Evolutionary conservation across 2,888 invertebrate genomes (phyloP), one percentile per base, ranked within the genome.

Genomic region (Mellilla xanthometata): DNA sequence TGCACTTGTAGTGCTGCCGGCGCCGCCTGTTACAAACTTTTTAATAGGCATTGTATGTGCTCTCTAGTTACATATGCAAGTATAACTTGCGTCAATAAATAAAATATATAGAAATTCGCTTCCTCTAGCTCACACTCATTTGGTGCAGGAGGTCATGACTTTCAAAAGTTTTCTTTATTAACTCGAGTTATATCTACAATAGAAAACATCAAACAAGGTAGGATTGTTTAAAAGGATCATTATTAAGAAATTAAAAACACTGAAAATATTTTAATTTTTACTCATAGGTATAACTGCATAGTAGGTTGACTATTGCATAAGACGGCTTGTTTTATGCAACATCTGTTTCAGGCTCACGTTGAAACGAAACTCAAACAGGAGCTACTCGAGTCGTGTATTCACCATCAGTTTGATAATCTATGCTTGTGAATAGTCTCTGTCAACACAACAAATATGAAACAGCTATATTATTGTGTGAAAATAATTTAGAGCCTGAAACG

Each of bases 1-100:
- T 57, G 59, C 63, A 62, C 56, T 58, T 65, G 55, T 60, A 52
- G 35, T 42, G 60, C 58, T 67, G 59, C 59, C 30, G 10, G 13
- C 31, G 2, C 2, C 7, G 7, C 27, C 12, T 32, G 22, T 23
- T 19, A 28, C 31, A 23, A 24, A 24, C 24, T 26, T 11, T 19
- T 42, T 28, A 33, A 33, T 40, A 12, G 19, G 12, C 27, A 15
- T 19, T 22, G 26, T 39, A 12, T 28, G 28, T 19, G 22, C 10
- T 27, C n/a, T 24, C 8, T 4, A 3, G 4, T 24, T 24, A 24
- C 12, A 19, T 15, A n/a, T 12, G 34, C 6, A 12, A n/a, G n/a
- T n/a, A n/a, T n/a, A n/a, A n/a, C n/a, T n/a, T n/a, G n/a, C n/a
- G n/a, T n/a, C n/a, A n/a, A n/a, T n/a, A n/a, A n/a, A n/a, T n/a